Base-by-base conservation (phyloP, 2,113 vertebrate genomes). In the Phycodurus eques region DNA sequence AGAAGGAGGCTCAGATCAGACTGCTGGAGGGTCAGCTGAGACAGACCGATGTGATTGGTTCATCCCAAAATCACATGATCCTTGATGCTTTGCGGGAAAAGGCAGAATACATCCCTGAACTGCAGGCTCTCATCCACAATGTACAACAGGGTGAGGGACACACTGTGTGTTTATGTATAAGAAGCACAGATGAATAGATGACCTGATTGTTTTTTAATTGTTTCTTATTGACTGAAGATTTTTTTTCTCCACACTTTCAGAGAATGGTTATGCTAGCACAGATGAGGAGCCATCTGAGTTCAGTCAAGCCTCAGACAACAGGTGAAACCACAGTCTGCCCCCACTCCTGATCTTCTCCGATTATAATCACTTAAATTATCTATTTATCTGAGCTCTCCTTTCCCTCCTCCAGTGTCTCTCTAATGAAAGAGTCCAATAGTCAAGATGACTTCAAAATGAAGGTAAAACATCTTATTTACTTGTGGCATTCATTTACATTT, bases 381-480 rank as follows among this genome's bases (percentile, higher is more conserved):
- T 69, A 4, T 65, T 20, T 53, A 49, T 61, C 9, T 65, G 22
- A 61, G 31, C 35, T 31, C 8, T 22, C 33, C 57, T 72, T 33
- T 57, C 39, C 79, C 5, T 68, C 20, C 68, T 68, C 12, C 83
- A 98, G 96, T 79, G 88, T 95, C 53, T 94, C 92, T 44, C 93
- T 93, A 67, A 96, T 99, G 94, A 99, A 98, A 86, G 94, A 94
- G 12, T 99, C 96, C 43, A 95, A 94, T 79, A 99, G 97, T 89
- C 97, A 99, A 33, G 97, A 98, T 69, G 96, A 99, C 80, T 96
- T 99, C 92, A 98, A 97, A 83, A 86, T 94, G 62, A 98, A 96
- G 95, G 95, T 98, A 85, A 51, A 62, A 49, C 27, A 60, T 13
- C 20, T 70, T 43, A 66, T 27, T 0, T 70, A 10, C 14, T 72